These are phyloP conservation scores for Forbesichthys papilliferus DNA, from an alignment of 2,113 vertebrate genomes.

Conservation along the genomic window DNA sequence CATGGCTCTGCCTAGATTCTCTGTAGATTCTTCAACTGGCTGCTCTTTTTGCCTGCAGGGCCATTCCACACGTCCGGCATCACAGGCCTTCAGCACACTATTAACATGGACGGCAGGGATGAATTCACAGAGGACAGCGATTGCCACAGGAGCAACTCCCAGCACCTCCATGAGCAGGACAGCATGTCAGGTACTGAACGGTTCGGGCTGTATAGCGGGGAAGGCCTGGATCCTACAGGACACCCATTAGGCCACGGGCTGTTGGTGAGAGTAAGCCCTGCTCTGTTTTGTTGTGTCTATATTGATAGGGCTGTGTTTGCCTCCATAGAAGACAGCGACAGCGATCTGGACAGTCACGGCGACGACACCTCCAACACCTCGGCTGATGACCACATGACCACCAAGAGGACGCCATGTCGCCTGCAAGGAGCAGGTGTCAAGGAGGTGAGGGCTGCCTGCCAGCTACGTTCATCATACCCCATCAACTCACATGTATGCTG, in stretches of 20 bases:
- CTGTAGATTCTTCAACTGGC: background rate
- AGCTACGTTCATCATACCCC: too few species aligned
- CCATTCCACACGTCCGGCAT: conserved; percentile 79
- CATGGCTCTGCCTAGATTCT: background rate
- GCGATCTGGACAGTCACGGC: conserved; percentile 76
- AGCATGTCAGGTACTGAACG: conserved; percentile 72
- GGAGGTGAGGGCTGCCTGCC: conserved; percentile 65
- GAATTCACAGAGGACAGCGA: conserved; percentile 77
- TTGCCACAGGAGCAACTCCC: conserved; percentile 79
- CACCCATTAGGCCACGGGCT: conserved; percentile 48
- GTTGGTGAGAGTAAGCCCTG: conserved; percentile 67
- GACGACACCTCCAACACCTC: conserved; percentile 80
- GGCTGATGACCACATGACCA: conserved; percentile 76
- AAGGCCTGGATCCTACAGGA: conserved; percentile 33
- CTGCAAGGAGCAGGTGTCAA: conserved; percentile 75
- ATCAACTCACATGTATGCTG: too few species aligned
- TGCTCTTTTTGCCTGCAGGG: conserved; percentile 57
- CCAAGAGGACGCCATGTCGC: conserved; percentile 70
- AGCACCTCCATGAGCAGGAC: conserved; percentile 77
- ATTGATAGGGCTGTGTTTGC: conserved; percentile 75
- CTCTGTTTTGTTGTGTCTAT: conserved; percentile 68
- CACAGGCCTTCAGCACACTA: conserved; percentile 73
- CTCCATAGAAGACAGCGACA: conserved; percentile 79
- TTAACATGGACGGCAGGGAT: conserved; percentile 79
- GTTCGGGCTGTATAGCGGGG: background rate